Percentiles rank a stretch among this genome's conserved stretches.
These are phyloP conservation scores for Brachyptera putata DNA, from an alignment of 2,888 invertebrate genomes.

Conservation along the genomic window DNA sequence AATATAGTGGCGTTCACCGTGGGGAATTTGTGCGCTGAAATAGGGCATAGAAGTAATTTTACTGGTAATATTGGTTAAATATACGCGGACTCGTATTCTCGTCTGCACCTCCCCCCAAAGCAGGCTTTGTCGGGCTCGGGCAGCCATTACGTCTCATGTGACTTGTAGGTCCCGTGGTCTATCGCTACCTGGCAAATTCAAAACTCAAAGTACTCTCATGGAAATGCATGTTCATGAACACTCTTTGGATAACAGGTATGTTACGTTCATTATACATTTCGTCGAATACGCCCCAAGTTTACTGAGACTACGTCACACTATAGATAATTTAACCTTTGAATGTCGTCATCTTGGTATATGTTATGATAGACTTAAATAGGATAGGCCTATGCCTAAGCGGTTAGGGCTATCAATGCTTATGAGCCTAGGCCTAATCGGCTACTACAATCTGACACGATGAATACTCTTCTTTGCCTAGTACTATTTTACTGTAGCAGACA, in stretches of 20 bases:
- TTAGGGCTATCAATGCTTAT: conserved; percentile 12
- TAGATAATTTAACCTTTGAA: not conserved
- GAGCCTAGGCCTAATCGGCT: conserved; percentile 13
- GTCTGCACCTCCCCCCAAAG: conserved; percentile 16
- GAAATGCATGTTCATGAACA: conserved; percentile 58
- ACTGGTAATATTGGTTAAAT: too few relatives aligned
- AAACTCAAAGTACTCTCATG: conserved; percentile 41
- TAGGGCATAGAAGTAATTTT: too few relatives aligned
- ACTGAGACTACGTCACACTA: not conserved
- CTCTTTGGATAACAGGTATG: conserved; percentile 60
- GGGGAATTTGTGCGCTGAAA: too few relatives aligned
- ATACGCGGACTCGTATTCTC: too few relatives aligned
- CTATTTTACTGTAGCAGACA: not conserved
- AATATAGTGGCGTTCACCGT: too few relatives aligned
- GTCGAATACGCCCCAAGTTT: not conserved
- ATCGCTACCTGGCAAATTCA: conserved; percentile 40
- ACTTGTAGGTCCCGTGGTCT: conserved; percentile 71
- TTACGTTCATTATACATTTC: conserved; percentile 2
- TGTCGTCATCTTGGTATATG: not conserved
- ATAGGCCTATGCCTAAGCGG: not conserved
- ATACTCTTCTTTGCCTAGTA: not conserved
- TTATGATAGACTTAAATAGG: not conserved
- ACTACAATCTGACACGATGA: conserved; percentile 1
- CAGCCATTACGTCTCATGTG: conserved; percentile 54
- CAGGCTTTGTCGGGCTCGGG: conserved; percentile 8